phyloP scores from a whole-genome alignment of 2,113 vertebrate genomes.

The Zapus hudsonius region DNA sequence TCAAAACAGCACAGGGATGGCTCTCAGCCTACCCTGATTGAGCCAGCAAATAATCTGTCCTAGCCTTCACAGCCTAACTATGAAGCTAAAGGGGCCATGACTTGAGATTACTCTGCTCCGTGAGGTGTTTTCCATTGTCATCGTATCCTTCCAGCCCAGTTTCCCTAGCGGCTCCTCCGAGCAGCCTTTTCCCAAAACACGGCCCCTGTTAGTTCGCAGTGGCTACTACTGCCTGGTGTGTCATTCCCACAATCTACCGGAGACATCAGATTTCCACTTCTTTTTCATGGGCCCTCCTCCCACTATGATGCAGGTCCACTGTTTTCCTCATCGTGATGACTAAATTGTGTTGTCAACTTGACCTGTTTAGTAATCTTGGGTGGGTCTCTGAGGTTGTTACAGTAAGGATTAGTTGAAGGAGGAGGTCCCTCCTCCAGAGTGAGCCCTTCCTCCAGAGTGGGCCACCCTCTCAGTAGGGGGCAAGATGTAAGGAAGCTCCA shows the following conservation, averaged over 20 bases:
- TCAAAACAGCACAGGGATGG: background rate
- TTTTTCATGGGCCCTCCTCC: background rate
- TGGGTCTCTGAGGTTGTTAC: too few species aligned
- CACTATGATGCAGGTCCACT: background rate
- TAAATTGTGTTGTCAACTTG: too few species aligned
- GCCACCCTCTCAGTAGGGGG: too few species aligned
- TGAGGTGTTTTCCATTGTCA: background rate
- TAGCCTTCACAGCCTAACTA: background rate
- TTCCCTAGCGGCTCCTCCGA: background rate
- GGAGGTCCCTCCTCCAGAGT: too few species aligned
- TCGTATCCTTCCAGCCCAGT: background rate
- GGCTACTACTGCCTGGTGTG: background rate
- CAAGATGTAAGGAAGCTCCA: too few species aligned
- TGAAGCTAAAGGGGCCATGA: background rate
- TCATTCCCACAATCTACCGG: background rate
- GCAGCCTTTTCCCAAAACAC: background rate
- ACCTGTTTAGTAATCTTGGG: too few species aligned
- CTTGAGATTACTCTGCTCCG: background rate
- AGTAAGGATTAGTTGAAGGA: too few species aligned
- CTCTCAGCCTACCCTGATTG: background rate
- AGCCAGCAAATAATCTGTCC: background rate
- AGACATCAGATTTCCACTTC: background rate
- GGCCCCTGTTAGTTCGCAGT: background rate
- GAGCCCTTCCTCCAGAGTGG: too few species aligned
- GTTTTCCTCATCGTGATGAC: constrained; percentile 10